Evolutionary conservation across 2,113 vertebrate genomes (phyloP), one percentile per base, ranked within the genome.

Genomic region (Fregetta grallaria): DNA sequence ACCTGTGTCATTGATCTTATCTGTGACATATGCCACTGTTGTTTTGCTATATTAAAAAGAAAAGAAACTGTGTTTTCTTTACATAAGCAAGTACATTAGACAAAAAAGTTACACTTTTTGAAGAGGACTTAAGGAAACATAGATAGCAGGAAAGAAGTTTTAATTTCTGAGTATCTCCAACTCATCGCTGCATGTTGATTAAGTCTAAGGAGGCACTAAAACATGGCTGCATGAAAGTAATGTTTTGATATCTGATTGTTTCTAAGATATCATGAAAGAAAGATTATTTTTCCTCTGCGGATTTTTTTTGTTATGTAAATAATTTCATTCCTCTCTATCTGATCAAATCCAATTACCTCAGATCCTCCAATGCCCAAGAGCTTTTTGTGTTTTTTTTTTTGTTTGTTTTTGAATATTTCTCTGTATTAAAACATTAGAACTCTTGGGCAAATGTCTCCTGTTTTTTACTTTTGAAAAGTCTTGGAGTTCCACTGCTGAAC

Each of bases 281-380:
- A 86, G 75, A 87, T 91, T 82, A 75, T 74, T 88, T 95, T 94
- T 88, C 40, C 82, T 88, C 92, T 74, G 40, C 80, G 36, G 47
- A 21, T 61, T 62, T 85, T 67, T 88, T 70, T 94, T 91, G 50
- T 86, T 91, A 65, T 88, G 72, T 92, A 96, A 86, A 94, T 94
- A 93, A 88, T 86, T 94, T 52, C 73, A 52, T 91, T 88, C 30
- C 38, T 86, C 34, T 90, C 95, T 90, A 93, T 91, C 82, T 93
- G 55, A 96, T 92, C 75, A 86, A 83, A 92, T 90, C 67, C 45
- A 93, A 63, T 94, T 92, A 77, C 63, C 13, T 86, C 76, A 88
- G 47, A 90, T 94, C 25, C 56, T 67, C 52, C 38, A 86, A 22
- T 63, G 65, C 82, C 82, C 79, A 67, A 90, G 83, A 94, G 75